A percentile compares a stretch with the other conserved stretches of the same genome.
Evolutionary conservation across 2,797 vertebrate genomes (phyloP).

Genomic region (Phataginus tetradactyla): DNA sequence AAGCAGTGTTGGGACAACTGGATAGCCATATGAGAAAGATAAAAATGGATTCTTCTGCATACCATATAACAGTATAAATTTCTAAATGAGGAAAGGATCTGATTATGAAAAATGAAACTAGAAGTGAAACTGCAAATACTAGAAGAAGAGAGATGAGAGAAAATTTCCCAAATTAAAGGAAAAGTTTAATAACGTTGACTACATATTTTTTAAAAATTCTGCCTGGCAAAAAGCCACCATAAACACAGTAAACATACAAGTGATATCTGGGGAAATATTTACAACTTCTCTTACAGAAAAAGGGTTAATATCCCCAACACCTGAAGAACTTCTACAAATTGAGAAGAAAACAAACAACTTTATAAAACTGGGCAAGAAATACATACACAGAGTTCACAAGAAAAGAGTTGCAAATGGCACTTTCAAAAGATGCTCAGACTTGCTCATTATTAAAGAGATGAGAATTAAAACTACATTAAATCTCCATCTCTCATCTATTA

Average conservation of each 20-base stretch:
- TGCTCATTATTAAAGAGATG: neutral
- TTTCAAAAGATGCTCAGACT: neutral
- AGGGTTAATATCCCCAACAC: neutral
- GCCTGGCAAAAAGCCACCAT: neutral
- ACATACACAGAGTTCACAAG: neutral
- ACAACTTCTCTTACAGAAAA: neutral
- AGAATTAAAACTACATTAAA: slow-evolving; percentile 53
- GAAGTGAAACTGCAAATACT: neutral
- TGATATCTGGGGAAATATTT: slow-evolving; percentile 18
- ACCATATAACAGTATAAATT: neutral
- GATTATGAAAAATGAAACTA: slow-evolving; percentile 26
- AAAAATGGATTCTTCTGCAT: neutral
- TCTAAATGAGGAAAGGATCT: neutral
- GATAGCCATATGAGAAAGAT: neutral
- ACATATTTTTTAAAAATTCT: neutral
- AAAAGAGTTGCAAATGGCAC: slow-evolving; percentile 15
- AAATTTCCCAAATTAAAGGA: neutral
- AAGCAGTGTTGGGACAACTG: neutral
- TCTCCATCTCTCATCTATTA: neutral
- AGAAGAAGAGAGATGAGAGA: neutral
- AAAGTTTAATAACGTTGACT: slow-evolving; percentile 2
- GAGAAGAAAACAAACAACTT: neutral
- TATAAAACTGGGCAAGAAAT: slow-evolving; percentile 19
- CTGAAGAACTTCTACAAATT: slow-evolving; percentile 18
- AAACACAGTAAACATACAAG: neutral